Evolutionary conservation across 2,888 invertebrate species (phyloP).

Genomic region (Pachymerium ferrugineum): DNA sequence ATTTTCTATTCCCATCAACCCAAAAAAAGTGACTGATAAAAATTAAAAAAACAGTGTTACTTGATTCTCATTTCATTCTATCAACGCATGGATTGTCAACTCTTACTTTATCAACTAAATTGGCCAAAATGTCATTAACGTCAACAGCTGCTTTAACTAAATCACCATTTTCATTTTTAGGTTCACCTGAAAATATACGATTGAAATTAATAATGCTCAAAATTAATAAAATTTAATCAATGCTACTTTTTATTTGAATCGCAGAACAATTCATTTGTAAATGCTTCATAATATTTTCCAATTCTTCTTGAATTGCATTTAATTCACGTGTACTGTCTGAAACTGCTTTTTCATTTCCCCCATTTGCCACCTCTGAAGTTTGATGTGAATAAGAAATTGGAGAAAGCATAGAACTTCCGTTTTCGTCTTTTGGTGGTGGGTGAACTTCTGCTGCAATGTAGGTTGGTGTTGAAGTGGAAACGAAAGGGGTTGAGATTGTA

Average conservation of each 20-base stretch:
- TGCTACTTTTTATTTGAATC: not conserved
- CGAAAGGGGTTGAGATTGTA: not conserved
- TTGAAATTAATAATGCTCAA: not conserved
- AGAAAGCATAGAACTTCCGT: no score
- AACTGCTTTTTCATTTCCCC: not conserved
- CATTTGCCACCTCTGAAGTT: no score
- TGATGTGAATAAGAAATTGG: no score
- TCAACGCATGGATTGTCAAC: not conserved
- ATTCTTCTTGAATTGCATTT: not conserved
- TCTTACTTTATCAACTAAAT: not conserved
- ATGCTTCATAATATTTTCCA: not conserved
- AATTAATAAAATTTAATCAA: not conserved
- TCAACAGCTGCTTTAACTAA: not conserved
- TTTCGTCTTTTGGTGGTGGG: not conserved
- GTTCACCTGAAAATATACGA: not conserved
- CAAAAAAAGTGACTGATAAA: no score
- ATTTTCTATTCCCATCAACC: no score
- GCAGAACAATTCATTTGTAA: not conserved
- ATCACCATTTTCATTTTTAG: slow-evolving; percentile 4
- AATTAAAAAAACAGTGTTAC: no score
- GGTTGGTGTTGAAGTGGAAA: not conserved
- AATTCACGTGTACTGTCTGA: not conserved
- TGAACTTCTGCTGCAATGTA: not conserved
- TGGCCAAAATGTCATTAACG: slow-evolving; percentile 1
- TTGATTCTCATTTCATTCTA: not conserved